Conservation (phyloP, 2,797 vertebrate species). For the Saxicola maurus region DNA sequence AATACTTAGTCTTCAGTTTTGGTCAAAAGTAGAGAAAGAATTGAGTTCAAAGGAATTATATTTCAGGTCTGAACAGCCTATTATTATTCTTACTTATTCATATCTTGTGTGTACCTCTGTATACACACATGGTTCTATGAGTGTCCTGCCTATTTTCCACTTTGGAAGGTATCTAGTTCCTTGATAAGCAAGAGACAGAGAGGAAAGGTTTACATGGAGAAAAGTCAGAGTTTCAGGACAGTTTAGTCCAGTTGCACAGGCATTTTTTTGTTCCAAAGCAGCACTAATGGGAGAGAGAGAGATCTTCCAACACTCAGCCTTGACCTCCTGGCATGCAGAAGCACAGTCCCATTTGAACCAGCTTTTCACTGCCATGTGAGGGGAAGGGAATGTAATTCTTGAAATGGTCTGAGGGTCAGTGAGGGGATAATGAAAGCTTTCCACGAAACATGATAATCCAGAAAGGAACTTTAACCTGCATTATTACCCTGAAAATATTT, state of each 20-base stretch:
- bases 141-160: neutral
- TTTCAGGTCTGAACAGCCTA: neutral
- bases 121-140: neutral
- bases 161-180: neutral
- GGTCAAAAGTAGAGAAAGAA: neutral
- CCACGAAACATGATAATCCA: neutral
- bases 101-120: rapidly evolving
- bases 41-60: rapidly evolving
- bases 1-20: neutral
- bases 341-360: neutral
- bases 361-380: rapidly evolving
- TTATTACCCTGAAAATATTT: neutral
- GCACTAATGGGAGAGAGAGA: neutral
- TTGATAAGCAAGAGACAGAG: neutral
- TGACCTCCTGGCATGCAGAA: neutral
- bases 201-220: neutral
- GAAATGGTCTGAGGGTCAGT: neutral
- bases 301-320: neutral
- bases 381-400: neutral
- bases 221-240: neutral
- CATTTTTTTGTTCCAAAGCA: neutral
- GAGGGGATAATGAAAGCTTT: neutral
- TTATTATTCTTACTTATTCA: neutral
- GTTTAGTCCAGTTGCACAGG: neutral
- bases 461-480: neutral